Percentiles rank a stretch among this genome's conserved stretches.
These are phyloP conservation scores for Caenorhabditis remanei DNA, from an alignment of 1,140 invertebrate genomes.

Conservation along the genomic window DNA sequence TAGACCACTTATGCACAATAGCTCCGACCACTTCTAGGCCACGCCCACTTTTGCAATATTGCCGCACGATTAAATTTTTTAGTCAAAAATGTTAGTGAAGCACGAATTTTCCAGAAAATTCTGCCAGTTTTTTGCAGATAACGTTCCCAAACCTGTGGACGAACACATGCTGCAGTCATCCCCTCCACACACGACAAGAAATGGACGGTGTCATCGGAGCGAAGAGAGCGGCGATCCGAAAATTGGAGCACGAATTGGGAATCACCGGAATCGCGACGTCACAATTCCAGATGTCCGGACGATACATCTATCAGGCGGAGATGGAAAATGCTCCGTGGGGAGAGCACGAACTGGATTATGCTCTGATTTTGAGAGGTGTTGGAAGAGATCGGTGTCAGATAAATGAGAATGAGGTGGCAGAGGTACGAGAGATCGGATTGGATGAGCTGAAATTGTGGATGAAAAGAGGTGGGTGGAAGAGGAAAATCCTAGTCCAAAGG, in stretches of 20 bases:
- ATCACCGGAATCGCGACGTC: conserved; percentile 71
- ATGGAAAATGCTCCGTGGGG: conserved; percentile 82
- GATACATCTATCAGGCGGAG: conserved; percentile 59
- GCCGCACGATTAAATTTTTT: too few species aligned
- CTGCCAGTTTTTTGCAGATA: conserved; percentile 81
- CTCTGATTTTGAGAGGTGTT: conserved; percentile 86
- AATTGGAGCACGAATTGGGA: conserved; percentile 85
- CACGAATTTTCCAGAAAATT: not conserved
- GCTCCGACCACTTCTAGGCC: too few species aligned
- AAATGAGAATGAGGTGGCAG: conserved; percentile 91
- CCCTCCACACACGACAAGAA: conserved; percentile 86
- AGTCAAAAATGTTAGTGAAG: too few species aligned
- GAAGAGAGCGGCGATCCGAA: conserved; percentile 85
- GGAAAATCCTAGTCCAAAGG: too few species aligned
- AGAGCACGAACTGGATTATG: conserved; percentile 96
- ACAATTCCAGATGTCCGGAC: conserved; percentile 70
- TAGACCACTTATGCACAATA: too few species aligned
- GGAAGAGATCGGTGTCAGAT: conserved; percentile 85
- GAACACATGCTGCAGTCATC: conserved; percentile 94
- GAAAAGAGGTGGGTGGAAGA: too few species aligned
- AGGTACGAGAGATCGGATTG: conserved; percentile 85
- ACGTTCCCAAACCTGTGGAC: conserved; percentile 80
- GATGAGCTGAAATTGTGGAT: conserved; percentile 82
- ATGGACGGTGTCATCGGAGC: conserved; percentile 72
- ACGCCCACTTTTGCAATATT: too few species aligned